phyloP scores from a whole-genome alignment of 2,113 vertebrate genomes.

The Pelecanoides urinatrix region DNA sequence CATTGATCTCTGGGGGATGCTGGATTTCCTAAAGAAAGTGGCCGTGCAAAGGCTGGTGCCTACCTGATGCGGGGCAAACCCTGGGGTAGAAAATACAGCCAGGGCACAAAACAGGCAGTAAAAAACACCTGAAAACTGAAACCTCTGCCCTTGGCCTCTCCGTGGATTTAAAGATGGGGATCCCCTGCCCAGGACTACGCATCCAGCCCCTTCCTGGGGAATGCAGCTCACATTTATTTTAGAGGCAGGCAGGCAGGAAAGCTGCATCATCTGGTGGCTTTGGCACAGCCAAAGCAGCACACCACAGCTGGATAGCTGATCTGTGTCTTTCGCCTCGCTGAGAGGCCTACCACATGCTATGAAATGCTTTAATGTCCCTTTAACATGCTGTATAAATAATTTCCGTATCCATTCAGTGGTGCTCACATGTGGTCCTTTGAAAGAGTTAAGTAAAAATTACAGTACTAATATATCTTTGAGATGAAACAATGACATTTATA shows the following conservation, averaged over 20 bases:
- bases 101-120: background rate
- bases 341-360: conserved; percentile 46
- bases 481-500: conserved; percentile 71
- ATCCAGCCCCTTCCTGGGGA: background rate
- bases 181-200: background rate
- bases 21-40: background rate
- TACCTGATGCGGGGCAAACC: background rate
- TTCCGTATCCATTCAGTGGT: conserved; percentile 35
- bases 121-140: background rate
- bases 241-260: background rate
- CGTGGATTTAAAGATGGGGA: background rate
- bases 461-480: conserved; percentile 58
- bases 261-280: conserved; percentile 49
- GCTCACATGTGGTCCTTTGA: conserved; percentile 63
- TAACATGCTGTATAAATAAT: conserved; percentile 56
- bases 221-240: background rate
- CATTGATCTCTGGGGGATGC: background rate
- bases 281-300: conserved; percentile 27
- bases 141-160: background rate
- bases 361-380: conserved; percentile 57
- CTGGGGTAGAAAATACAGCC: background rate
- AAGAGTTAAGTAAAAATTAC: conserved; percentile 58
- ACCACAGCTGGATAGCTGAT: conserved; percentile 54
- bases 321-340: background rate
- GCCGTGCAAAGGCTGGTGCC: background rate